Evolutionary conservation across 2,888 invertebrate species (phyloP), one percentile per base, ranked within the genome.

Genomic region (Tromatobia lineatoria): DNA sequence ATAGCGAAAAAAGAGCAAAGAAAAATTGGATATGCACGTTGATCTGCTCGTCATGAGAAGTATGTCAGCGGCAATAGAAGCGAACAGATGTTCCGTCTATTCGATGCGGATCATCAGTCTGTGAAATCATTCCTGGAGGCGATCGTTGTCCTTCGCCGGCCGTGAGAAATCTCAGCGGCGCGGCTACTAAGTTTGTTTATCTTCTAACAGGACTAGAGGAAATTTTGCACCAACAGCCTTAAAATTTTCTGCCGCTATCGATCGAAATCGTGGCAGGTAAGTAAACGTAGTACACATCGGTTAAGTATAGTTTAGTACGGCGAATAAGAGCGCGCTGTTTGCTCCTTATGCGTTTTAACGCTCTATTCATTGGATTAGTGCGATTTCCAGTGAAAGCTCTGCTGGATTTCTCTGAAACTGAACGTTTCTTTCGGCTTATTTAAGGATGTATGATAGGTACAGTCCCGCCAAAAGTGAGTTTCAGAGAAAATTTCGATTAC

Each of bases 71-170:
- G n/a, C 34, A 61, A 74, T 47, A 61, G 25, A 82, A 73, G 67
- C 75, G 73, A 87, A 47, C 42, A 23, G 67, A 47, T 25, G 67
- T 25, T 86, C 86, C 73, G 81, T 87, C 79, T 79, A 88, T 87
- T 82, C 81, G 88, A 87, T 81, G 82, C 88, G 89, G 86, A 87
- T 88, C 90, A 89, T 88, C 87, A 88, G 87, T 87, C 88, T 86
- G 87, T 88, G 87, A 89, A 90, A 90, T 89, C 79, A 82, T 87
- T 80, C 57, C 57, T 45, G 20, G 23, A 34, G 52, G 52, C 52
- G 29, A 57, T 54, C 59, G 78, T 78, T 69, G 76, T 80, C 50
- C 75, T 75, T 78, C 77, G 67, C 67, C 79, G 73, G 61, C n/a
- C 71, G 82, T 74, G 84, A 78, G 80, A 84, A 80, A 77, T 69